These are phyloP conservation scores for Andinoacara biseriatus DNA, from an alignment of 2,113 vertebrate species.

Conservation along the genomic window DNA sequence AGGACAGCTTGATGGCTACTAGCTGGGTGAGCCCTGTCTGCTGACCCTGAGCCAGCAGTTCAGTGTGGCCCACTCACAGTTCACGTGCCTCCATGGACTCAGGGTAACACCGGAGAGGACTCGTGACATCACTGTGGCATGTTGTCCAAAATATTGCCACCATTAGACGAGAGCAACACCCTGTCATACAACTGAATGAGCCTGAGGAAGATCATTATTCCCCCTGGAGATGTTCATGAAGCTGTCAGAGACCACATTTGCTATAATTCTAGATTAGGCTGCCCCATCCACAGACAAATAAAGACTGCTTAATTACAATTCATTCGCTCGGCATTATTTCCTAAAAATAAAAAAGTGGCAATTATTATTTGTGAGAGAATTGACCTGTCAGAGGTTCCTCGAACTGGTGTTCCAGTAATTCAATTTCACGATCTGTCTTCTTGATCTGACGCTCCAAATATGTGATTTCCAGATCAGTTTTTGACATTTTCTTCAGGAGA, in stretches of 20 bases:
- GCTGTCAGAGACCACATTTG: not conserved
- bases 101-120: too few relatives aligned
- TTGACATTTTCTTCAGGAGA: not conserved
- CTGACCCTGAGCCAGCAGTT: too few relatives aligned
- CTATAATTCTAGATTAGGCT: not conserved
- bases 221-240: too few relatives aligned
- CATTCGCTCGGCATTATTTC: not conserved
- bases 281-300: not conserved
- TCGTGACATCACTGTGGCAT: too few relatives aligned
- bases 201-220: too few relatives aligned
- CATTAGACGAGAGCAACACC: too few relatives aligned
- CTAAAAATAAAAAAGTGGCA: not conserved
- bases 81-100: not conserved
- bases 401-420: not conserved
- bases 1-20: too few relatives aligned
- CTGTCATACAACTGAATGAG: too few relatives aligned
- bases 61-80: too few relatives aligned
- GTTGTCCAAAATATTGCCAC: too few relatives aligned
- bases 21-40: too few relatives aligned
- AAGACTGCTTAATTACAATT: not conserved
- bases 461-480: too few relatives aligned
- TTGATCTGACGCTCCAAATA: not conserved
- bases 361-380: fast-evolving
- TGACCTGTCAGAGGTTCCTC: not conserved
- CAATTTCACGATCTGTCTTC: not conserved